These are phyloP conservation scores for Eulemur rufifrons DNA, from an alignment of 2,113 vertebrate species.

Conservation along the genomic window DNA sequence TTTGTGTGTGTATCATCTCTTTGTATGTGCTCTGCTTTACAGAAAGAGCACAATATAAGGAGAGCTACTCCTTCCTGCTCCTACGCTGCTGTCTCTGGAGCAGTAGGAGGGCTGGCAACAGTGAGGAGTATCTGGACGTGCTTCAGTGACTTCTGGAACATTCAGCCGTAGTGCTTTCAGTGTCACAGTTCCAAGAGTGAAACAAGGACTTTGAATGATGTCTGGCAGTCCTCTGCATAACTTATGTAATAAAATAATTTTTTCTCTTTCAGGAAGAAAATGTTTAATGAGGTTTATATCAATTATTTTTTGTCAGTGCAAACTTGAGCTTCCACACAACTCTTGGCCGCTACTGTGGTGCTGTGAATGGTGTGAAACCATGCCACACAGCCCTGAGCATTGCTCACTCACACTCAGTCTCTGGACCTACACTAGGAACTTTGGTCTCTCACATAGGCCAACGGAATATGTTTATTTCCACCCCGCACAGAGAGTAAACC, in stretches of 20 bases:
- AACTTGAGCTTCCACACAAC: not conserved
- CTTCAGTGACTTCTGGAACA: slow-evolving; percentile 39
- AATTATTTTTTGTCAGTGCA: not conserved
- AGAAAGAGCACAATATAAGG: not conserved
- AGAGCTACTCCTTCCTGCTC: not conserved
- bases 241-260: not conserved
- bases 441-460: not conserved
- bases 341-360: not conserved
- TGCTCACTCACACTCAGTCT: not conserved
- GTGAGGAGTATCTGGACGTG: not conserved
- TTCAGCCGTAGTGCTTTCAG: not conserved
- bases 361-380: not conserved
- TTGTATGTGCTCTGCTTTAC: not conserved
- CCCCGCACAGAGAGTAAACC: not conserved
- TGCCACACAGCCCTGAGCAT: not conserved
- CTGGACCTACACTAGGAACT: not conserved
- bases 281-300: slow-evolving; percentile 7
- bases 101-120: not conserved
- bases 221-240: slow-evolving; percentile 1
- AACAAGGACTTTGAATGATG: not conserved
- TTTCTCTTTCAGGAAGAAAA: not conserved
- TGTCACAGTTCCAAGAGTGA: slow-evolving; percentile 11
- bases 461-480: not conserved
- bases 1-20: not conserved
- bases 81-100: not conserved